A percentile compares a stretch with the other conserved stretches of the same genome.
phyloP scores from a whole-genome alignment of 2,888 invertebrate genomes.

The Eupithecia tripunctaria region DNA sequence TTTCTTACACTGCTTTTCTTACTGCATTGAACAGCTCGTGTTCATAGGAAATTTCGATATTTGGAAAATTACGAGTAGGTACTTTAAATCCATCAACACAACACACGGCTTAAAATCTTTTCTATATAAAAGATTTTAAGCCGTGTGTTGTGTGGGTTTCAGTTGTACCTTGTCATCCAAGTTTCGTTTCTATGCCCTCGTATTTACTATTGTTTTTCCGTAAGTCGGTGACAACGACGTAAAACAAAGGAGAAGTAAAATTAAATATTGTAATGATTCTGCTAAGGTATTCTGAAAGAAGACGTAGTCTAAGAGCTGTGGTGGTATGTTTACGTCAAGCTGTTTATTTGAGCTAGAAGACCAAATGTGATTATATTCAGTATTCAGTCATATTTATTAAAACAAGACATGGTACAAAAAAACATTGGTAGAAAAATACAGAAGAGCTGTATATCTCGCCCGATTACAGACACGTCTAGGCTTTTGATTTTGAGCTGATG shows the following conservation, averaged over 20 bases:
- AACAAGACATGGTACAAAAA: too few relatives aligned
- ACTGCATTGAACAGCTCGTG: too few relatives aligned
- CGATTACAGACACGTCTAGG: too few relatives aligned
- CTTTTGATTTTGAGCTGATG: background rate
- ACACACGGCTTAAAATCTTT: too few relatives aligned
- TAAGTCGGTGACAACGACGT: slow-evolving; percentile 20
- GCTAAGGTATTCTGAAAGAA: slow-evolving; percentile 23
- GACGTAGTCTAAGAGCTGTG: slow-evolving; percentile 1
- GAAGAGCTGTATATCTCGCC: too few relatives aligned
- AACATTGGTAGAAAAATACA: too few relatives aligned
- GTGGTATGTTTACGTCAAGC: slow-evolving; percentile 1
- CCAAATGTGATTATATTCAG: background rate
- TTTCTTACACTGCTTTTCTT: too few relatives aligned
- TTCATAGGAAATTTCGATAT: too few relatives aligned
- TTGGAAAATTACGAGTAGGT: too few relatives aligned
- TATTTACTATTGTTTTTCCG: background rate
- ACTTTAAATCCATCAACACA: too few relatives aligned
- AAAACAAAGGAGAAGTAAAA: slow-evolving; percentile 30
- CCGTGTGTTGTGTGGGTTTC: background rate
- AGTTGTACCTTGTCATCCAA: background rate
- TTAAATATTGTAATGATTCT: slow-evolving; percentile 36
- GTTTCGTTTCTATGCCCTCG: slow-evolving; percentile 15
- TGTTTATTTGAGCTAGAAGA: background rate
- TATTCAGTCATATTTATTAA: too few relatives aligned
- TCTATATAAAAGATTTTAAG: too few relatives aligned